Conservation (phyloP, 2,797 vertebrate species). For the Lophius americanus region DNA sequence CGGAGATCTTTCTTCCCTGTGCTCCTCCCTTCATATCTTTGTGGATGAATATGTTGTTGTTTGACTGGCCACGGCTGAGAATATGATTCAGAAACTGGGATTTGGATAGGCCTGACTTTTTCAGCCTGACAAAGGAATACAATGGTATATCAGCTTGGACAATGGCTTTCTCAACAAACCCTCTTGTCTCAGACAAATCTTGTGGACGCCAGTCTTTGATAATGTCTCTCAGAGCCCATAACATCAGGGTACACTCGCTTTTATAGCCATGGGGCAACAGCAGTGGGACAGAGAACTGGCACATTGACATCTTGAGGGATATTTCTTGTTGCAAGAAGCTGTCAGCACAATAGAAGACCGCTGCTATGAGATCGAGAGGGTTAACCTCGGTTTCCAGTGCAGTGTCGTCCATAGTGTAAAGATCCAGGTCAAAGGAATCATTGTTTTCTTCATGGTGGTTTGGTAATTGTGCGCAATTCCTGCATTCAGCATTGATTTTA, state of each 20-base stretch:
- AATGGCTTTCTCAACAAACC: slow-evolving; percentile 68
- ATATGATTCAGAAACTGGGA: slow-evolving; percentile 76
- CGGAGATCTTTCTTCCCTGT: slow-evolving; percentile 31
- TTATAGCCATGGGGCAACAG: slow-evolving; percentile 63
- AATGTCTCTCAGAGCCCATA: slow-evolving; percentile 81
- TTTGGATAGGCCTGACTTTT: slow-evolving; percentile 71
- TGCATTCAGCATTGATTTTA: slow-evolving; percentile 46
- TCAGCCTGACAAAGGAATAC: slow-evolving; percentile 62
- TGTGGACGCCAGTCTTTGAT: slow-evolving; percentile 77
- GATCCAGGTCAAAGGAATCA: slow-evolving; percentile 4
- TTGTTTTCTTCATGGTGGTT: neutral
- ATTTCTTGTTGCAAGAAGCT: slow-evolving; percentile 81
- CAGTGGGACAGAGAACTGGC: slow-evolving; percentile 83
- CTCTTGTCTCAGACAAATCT: slow-evolving; percentile 32
- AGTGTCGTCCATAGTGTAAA: neutral
- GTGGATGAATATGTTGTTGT: slow-evolving; percentile 74
- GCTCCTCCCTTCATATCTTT: slow-evolving; percentile 66
- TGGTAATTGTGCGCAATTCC: neutral
- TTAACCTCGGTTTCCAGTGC: slow-evolving; percentile 6
- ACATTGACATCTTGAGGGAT: slow-evolving; percentile 79
- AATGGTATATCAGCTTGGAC: slow-evolving; percentile 50
- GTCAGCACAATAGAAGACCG: slow-evolving; percentile 77
- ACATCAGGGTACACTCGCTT: slow-evolving; percentile 65
- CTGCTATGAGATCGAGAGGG: slow-evolving; percentile 42
- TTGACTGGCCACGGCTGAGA: slow-evolving; percentile 63